phyloP scores from a whole-genome alignment of 1,140 invertebrate species.

The Saccostrea glomerata region DNA sequence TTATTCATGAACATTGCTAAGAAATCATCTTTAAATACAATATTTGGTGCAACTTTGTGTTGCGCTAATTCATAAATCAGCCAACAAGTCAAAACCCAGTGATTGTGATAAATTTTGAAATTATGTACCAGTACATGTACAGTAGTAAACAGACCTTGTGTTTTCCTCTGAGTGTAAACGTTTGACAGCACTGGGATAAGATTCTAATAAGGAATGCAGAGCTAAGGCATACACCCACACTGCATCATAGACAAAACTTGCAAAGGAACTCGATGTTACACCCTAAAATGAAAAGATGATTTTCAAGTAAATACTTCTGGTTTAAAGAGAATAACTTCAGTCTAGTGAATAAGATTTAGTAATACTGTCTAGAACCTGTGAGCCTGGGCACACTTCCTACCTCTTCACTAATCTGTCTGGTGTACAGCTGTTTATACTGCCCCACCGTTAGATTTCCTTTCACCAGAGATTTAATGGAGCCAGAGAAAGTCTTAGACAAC shows the following conservation, averaged over 20 bases:
- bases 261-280: constrained; percentile 82
- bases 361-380: too few relatives aligned
- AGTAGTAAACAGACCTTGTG: neutral
- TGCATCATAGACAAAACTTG: constrained; percentile 89
- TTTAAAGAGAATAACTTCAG: too few relatives aligned
- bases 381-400: constrained; percentile 46
- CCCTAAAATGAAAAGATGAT: constrained; percentile 66
- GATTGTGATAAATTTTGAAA: too few relatives aligned
- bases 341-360: too few relatives aligned
- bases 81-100: too few relatives aligned
- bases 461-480: constrained; percentile 75
- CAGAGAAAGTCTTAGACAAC: constrained; percentile 85
- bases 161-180: constrained; percentile 82
- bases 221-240: constrained; percentile 91
- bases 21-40: too few relatives aligned
- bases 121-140: too few relatives aligned
- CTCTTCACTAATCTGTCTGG: constrained; percentile 65
- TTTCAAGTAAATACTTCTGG: neutral
- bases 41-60: too few relatives aligned
- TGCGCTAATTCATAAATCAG: too few relatives aligned
- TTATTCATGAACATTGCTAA: too few relatives aligned
- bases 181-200: constrained; percentile 82
- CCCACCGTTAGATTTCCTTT: constrained; percentile 75
- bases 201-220: constrained; percentile 83
- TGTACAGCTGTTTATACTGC: constrained; percentile 77